Percentiles rank a stretch among this genome's conserved stretches.
These are phyloP conservation scores for Ciconia boyciana DNA, from an alignment of 2,113 vertebrate genomes.

Conservation along the genomic window DNA sequence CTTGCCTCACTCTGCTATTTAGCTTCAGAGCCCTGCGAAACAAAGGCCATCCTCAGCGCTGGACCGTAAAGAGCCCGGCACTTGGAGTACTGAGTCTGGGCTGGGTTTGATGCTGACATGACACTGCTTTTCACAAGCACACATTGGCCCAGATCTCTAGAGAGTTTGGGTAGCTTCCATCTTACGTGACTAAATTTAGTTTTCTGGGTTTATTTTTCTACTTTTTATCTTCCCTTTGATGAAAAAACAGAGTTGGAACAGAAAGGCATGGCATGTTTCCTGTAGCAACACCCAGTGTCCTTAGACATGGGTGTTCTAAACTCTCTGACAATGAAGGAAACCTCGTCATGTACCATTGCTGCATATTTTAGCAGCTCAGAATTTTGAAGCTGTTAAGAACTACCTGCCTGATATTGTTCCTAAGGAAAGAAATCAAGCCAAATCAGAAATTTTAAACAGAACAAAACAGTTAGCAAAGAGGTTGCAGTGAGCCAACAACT, in stretches of 20 bases:
- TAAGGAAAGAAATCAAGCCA: not conserved
- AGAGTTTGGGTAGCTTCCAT: not conserved
- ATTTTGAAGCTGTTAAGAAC: not conserved
- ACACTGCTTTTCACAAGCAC: not conserved
- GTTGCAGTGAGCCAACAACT: not conserved
- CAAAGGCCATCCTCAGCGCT: not conserved
- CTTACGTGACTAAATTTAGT: not conserved
- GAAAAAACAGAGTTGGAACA: not conserved
- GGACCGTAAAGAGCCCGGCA: accelerated
- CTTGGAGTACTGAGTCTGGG: not conserved
- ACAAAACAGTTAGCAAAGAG: not conserved
- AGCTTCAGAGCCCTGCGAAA: not conserved
- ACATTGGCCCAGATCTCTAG: not conserved
- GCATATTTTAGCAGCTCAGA: constrained; percentile 22
- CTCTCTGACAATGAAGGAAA: not conserved
- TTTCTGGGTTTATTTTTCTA: constrained; percentile 25
- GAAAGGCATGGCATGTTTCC: not conserved
- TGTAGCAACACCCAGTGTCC: not conserved
- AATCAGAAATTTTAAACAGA: not conserved
- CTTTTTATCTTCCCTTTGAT: not conserved
- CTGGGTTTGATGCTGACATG: not conserved
- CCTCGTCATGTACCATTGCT: not conserved
- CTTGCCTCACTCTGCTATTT: not conserved
- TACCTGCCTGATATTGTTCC: not conserved
- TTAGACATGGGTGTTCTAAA: not conserved